Evolutionary conservation across 2,113 vertebrate species (phyloP), one percentile per base, ranked within the genome.

Genomic region (Cololabis saira): DNA sequence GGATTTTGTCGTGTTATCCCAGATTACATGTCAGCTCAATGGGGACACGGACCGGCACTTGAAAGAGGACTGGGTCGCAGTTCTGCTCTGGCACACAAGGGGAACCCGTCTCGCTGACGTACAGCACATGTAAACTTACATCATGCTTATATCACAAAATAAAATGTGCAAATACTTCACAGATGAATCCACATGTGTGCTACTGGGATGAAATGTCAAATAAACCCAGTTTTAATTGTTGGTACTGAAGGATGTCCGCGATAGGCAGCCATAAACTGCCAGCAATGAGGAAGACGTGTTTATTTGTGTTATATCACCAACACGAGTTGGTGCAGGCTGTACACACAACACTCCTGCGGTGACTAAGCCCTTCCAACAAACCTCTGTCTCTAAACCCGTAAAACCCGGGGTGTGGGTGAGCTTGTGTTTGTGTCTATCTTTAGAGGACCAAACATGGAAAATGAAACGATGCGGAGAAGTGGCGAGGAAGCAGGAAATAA

Each of bases 21-120:
- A 68, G 50, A 87, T 79, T 76, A 60, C 54, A 69, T 71, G 72
- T 70, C 43, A 50, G 52, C 37, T 61, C 18, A 62, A 66, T 42
- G 40, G 50, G 12, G 47, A 59, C 50, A 40, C 59, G 59, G 43
- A 48, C 22, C 30, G 19, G 24, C 33, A 69, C 71, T 79, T 69
- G 33, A 44, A 69, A 78, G 45, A 33, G 19, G 54, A 51, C 42
- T 45, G n/a, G 57, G 10, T 43, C 54, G 21, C 18, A 17, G 30
- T 41, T 60, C 33, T 30, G 30, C 55, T 33, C 17, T 59, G 66
- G 44, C 54, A 64, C 66, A 70, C 37, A 44, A 7, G 2, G 21
- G 8, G n/a, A 64, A 54, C 21, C 44, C 43, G 45, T 24, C 19
- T 37, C 4, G 18, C n/a, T 40, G 19, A 51, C 24, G 10, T 11